These are phyloP conservation scores for Strigamia crassipes DNA, from an alignment of 2,888 invertebrate species.

Conservation along the genomic window DNA sequence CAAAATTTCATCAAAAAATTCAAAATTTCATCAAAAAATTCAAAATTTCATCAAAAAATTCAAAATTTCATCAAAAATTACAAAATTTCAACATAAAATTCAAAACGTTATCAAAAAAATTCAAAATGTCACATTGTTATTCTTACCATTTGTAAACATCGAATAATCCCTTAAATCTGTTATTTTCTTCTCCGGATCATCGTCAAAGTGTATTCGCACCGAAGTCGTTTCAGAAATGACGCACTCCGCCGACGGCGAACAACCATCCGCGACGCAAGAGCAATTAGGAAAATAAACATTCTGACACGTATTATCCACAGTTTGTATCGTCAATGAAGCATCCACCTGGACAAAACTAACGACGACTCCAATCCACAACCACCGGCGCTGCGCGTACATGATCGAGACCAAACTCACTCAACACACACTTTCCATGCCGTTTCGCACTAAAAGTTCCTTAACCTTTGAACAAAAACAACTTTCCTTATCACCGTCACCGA, in stretches of 20 bases:
- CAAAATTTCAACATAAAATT: no score
- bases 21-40: no score
- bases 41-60: no score
- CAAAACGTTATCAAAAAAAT: no score
- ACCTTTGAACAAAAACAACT: neutral
- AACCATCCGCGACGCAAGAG: neutral
- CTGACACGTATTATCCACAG: neutral
- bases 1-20: no score
- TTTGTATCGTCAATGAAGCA: neutral
- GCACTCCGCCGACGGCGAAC: neutral
- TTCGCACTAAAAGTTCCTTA: neutral
- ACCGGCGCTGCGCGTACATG: no score
- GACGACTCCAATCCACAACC: neutral
- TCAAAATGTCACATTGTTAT: no score
- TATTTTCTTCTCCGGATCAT: neutral
- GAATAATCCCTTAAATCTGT: neutral
- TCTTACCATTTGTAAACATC: neutral
- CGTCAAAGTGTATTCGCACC: neutral
- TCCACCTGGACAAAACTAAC: neutral
- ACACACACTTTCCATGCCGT: no score
- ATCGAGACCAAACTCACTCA: no score
- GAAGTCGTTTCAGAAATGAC: neutral
- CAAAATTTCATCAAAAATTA: no score
- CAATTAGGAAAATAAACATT: neutral
- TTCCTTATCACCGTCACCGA: neutral